Evolutionary conservation across 2,888 invertebrate species (phyloP).

Genomic region (Trimorus sp.): DNA sequence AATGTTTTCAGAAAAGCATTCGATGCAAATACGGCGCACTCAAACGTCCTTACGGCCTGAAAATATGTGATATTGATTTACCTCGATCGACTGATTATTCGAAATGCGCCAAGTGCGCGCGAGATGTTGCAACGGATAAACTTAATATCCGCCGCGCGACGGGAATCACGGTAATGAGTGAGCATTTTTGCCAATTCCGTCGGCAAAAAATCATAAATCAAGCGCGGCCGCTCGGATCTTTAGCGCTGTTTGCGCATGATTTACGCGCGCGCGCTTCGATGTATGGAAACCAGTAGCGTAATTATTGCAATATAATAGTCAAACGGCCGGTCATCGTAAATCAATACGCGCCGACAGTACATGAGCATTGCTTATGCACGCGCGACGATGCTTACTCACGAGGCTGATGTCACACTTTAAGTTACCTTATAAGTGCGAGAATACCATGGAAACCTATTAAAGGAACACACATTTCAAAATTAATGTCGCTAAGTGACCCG

Average conservation of each 20-base stretch:
- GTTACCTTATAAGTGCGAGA: constrained; percentile 63
- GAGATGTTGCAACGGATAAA: constrained; percentile 46
- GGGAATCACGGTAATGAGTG: constrained; percentile 43
- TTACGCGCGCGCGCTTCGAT: constrained; percentile 44
- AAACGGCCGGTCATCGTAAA: constrained; percentile 56
- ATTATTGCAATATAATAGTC: constrained; percentile 67
- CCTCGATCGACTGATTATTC: constrained; percentile 20
- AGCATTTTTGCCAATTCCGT: constrained; percentile 41
- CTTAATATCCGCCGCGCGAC: constrained; percentile 40
- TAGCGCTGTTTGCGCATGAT: constrained; percentile 46
- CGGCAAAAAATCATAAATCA: constrained; percentile 56
- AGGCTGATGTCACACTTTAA: constrained; percentile 65
- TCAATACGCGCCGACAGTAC: constrained; percentile 61
- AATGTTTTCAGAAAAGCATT: constrained; percentile 16
- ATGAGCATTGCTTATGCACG: constrained; percentile 61
- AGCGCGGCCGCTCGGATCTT: constrained; percentile 54
- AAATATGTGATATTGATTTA: constrained; percentile 47
- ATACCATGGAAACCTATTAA: constrained; percentile 63
- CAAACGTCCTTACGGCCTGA: constrained; percentile 16
- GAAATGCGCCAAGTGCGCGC: constrained; percentile 14
- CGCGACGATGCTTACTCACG: constrained; percentile 62
- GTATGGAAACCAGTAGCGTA: constrained; percentile 66
- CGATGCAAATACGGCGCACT: constrained; percentile 30
- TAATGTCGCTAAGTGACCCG: constrained; percentile 62
- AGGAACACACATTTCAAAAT: constrained; percentile 62